A percentile compares a stretch with the other conserved stretches of the same genome.
Conservation (phyloP, 2,888 invertebrate species). For the Odiellus spinosus region DNA sequence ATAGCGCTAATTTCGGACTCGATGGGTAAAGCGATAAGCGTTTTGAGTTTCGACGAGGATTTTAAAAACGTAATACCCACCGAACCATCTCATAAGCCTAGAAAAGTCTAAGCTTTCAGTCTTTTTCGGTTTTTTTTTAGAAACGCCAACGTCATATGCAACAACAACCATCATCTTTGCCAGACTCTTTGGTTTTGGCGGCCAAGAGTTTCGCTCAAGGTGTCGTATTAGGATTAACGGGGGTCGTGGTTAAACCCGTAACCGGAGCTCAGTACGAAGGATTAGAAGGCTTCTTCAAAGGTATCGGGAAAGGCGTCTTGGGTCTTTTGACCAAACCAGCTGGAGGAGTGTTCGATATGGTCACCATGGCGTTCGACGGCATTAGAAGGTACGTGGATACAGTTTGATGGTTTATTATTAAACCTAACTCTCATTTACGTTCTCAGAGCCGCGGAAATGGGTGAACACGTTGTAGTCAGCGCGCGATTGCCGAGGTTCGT, state of each 20-base stretch:
- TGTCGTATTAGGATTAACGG: conserved; percentile 66
- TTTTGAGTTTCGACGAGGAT: conserved; percentile 36
- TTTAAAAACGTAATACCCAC: conserved; percentile 36
- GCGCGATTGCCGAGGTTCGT: conserved; percentile 52
- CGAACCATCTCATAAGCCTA: no score
- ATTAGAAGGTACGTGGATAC: conserved; percentile 34
- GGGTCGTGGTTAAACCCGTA: conserved; percentile 47
- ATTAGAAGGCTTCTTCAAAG: conserved; percentile 48
- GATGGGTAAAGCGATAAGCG: conserved; percentile 33
- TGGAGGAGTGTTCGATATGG: conserved; percentile 42
- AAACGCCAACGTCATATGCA: conserved; percentile 31
- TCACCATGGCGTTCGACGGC: conserved; percentile 51
- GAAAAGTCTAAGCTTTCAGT: no score
- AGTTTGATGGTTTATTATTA: not conserved
- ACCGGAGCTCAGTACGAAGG: conserved; percentile 46
- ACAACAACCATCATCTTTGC: conserved; percentile 29
- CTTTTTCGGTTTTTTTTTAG: no score
- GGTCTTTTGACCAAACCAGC: conserved; percentile 44
- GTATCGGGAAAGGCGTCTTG: conserved; percentile 48
- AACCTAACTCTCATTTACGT: not conserved
- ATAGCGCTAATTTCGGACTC: conserved; percentile 34
- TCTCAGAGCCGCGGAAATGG: conserved; percentile 42
- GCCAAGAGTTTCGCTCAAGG: conserved; percentile 83
- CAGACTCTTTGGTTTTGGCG: conserved; percentile 33
- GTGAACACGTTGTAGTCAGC: conserved; percentile 44